Base-by-base conservation (phyloP, 1,140 invertebrate species). In the Meloidogyne exigua region DNA sequence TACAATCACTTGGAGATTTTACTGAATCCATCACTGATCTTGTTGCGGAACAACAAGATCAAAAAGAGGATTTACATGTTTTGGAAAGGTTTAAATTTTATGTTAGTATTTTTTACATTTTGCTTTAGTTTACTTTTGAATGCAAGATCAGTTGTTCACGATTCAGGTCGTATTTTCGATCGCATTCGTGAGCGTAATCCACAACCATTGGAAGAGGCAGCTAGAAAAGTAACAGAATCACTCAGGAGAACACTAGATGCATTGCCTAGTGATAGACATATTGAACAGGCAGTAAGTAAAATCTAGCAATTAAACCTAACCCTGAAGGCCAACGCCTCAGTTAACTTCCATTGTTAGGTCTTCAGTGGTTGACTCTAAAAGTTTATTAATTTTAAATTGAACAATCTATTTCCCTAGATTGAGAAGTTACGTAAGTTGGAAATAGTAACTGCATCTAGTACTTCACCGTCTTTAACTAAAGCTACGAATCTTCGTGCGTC, bases 401-500 rank as follows among this genome's bases (percentile, higher is more conserved):
- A 7, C 0, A 9, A 10, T 7, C 3, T 39, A 39, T 39, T 36
- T 65, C 23, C n/a, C 13, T 39, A 73, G 71, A 32, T 62, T 39
- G 71, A 73, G 13, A 73, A 64, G 28, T 26, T 73, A n/a, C 42
- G 28, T 12, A 32, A 62, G 3, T 28, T 73, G 13, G 62, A 4
- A 28, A 28, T 57, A 28, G 15, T 32, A 26, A 18, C 71, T 36
- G 11, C 39, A 26, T 12, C 12, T 12, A 5, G 7, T 18, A 2
- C 71, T n/a, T 28, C 25, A 0, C 7, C 57, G 13, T 62, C 71
- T n/a, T 12, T 23, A 28, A 4, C 57, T 9, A 64, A 93, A 25
- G 93, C 95, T 0, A 91, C 92, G 67, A 91, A 92, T 72, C 89
- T 97, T 65, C 95, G 93, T 89, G 91, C 92, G 75, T 92, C 93